Evolutionary conservation across 92 coral and sea anemone species (phyloP), one percentile per base, ranked within the genome.

Genomic region (Zoanthus gigantus): DNA sequence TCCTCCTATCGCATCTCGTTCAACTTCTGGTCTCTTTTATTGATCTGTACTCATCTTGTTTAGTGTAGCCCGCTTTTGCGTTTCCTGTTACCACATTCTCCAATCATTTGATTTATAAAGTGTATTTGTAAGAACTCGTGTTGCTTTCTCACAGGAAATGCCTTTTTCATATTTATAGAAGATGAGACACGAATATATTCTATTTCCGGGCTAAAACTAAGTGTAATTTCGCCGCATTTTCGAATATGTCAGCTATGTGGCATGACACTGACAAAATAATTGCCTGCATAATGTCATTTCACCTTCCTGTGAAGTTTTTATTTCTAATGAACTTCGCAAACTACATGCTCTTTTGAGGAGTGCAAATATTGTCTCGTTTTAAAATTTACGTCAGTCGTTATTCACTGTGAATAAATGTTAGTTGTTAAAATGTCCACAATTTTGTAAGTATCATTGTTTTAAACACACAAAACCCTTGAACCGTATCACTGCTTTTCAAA

Each of bases 301-400:
- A 30, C 61, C 75, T 78, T 83, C 87, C 94, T 73, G 69, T 84
- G 75, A 31, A 61, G 63, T 17, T 44, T 71, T 67, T 74, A 57
- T 57, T 57, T 75, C 82, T 92, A 89, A 90, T 92, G 91, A 91
- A 74, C 91, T 81, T 29, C 31, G 89, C 86, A 90, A 92, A 90
- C 91, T 90, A 79, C 73, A 56, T 86, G 92, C 65, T 75, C 90
- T 58, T 77, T 71, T 79, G 84, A 79, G 91, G 90, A 72, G 89
- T 74, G 89, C 93, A 91, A 93, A 95, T 93, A 93, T 95, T 95
- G 92, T 90, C 89, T 90, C 90, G 72, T 88, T 91, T 89, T 95
- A 48, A 95, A 93, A 95, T 87, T 91, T 93, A 93, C 87, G 92
- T 84, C 92, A 79, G 50, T 18, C 48, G 53, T 86, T 69, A 90